phyloP scores from a whole-genome alignment of 2,888 invertebrate genomes.

The Gerris lacustris region DNA sequence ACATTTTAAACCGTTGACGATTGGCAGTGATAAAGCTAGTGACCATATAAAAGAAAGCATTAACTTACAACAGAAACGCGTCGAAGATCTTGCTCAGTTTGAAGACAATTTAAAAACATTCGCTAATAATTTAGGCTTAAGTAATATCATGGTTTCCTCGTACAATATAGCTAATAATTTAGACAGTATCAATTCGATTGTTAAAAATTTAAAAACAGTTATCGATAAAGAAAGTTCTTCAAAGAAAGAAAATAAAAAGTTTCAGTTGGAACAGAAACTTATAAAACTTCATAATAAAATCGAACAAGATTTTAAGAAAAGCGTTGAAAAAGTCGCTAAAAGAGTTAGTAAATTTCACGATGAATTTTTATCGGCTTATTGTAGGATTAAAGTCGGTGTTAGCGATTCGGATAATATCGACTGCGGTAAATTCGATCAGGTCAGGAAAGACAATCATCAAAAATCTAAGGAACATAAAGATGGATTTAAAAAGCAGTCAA shows the following conservation, averaged over 20 bases:
- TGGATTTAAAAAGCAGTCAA: neutral
- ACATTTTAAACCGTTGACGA: too few relatives aligned
- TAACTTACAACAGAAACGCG: neutral
- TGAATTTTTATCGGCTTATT: neutral
- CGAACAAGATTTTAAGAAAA: neutral
- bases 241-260: neutral
- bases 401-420: neutral
- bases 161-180: neutral
- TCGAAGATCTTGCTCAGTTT: neutral
- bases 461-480: neutral
- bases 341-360: neutral
- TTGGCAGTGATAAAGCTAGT: too few relatives aligned
- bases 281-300: neutral
- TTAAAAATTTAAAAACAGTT: neutral
- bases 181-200: neutral
- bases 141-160: neutral
- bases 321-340: neutral
- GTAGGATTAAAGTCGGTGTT: neutral
- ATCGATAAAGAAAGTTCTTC: neutral
- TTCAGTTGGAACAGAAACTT: neutral
- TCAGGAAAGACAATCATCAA: neutral
- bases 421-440: neutral
- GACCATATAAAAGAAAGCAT: too few relatives aligned
- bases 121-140: neutral
- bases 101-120: conserved; percentile 1